Evolutionary conservation across 2,797 vertebrate genomes (phyloP).

Genomic region (Odontamblyopus rebecca): DNA sequence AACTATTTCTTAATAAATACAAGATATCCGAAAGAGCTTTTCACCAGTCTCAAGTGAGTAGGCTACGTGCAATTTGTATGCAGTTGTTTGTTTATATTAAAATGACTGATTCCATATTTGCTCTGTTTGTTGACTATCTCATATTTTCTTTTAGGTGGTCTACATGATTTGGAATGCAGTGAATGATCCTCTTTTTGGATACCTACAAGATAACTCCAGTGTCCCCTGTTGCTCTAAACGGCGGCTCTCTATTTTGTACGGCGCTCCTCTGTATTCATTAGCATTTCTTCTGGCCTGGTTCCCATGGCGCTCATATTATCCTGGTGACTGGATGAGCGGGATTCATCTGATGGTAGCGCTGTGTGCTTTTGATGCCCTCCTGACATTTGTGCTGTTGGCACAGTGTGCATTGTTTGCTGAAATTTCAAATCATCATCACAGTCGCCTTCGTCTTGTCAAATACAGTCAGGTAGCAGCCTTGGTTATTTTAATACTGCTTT

Average conservation of each 20-base stretch:
- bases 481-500: background rate
- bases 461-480: conserved; percentile 79
- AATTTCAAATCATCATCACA: conserved; percentile 79
- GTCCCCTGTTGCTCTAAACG: conserved; percentile 76
- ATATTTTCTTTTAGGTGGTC: conserved; percentile 73
- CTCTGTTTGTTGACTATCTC: background rate
- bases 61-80: background rate
- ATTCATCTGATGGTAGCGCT: conserved; percentile 82
- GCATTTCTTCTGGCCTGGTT: conserved; percentile 93
- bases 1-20: conserved; percentile 88
- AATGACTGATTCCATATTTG: background rate
- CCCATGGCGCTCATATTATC: conserved; percentile 83
- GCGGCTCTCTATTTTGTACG: conserved; percentile 82
- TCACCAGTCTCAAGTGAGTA: conserved; percentile 85
- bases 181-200: conserved; percentile 89
- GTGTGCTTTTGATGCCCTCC: conserved; percentile 83
- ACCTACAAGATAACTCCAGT: conserved; percentile 83
- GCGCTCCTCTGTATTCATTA: conserved; percentile 81
- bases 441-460: conserved; percentile 80
- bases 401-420: conserved; percentile 87
- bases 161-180: conserved; percentile 92
- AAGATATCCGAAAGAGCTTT: conserved; percentile 86
- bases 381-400: conserved; percentile 87
- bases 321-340: conserved; percentile 87
- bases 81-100: background rate